Evolutionary conservation across 2,797 vertebrate species (phyloP).

Genomic region (Hephaestus fuliginosus): DNA sequence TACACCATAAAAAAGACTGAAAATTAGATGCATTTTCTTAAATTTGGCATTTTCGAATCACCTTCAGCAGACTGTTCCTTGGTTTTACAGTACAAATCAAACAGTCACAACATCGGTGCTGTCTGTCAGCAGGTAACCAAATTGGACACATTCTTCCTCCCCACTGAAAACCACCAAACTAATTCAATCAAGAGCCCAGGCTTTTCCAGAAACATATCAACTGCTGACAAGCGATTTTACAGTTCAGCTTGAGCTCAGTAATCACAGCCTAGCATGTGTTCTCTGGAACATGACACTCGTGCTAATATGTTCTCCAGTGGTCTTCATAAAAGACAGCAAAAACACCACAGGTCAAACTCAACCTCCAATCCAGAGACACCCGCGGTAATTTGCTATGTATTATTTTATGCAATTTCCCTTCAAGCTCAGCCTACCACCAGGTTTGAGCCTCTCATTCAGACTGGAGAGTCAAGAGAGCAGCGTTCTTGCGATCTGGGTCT

Average conservation of each 20-base stretch:
- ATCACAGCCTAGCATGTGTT: constrained; percentile 82
- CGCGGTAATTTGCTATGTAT: constrained; percentile 71
- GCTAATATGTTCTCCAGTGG: constrained; percentile 82
- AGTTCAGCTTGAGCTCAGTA: constrained; percentile 78
- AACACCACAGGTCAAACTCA: constrained; percentile 70
- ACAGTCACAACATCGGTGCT: constrained; percentile 62
- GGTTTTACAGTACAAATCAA: constrained; percentile 46
- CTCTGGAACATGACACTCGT: constrained; percentile 80
- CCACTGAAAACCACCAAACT: constrained; percentile 75
- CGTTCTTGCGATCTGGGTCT: constrained; percentile 17
- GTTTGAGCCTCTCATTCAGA: constrained; percentile 52
- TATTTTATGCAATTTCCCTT: constrained; percentile 77
- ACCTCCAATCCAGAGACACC: constrained; percentile 62
- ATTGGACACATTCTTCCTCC: constrained; percentile 75
- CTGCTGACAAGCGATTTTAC: constrained; percentile 85
- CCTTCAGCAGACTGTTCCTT: constrained; percentile 10
- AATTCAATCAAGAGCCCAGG: constrained; percentile 81
- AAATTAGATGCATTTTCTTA: constrained; percentile 3
- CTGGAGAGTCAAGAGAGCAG: constrained; percentile 41
- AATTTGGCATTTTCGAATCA: constrained; percentile 29
- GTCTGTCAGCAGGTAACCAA: constrained; percentile 75
- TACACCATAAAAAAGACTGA: neutral
- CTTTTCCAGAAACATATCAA: constrained; percentile 83
- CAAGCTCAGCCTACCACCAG: constrained; percentile 51
- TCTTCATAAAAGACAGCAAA: constrained; percentile 71